Base-by-base conservation (phyloP, 1,140 invertebrate genomes). In the Colletes gigas region DNA sequence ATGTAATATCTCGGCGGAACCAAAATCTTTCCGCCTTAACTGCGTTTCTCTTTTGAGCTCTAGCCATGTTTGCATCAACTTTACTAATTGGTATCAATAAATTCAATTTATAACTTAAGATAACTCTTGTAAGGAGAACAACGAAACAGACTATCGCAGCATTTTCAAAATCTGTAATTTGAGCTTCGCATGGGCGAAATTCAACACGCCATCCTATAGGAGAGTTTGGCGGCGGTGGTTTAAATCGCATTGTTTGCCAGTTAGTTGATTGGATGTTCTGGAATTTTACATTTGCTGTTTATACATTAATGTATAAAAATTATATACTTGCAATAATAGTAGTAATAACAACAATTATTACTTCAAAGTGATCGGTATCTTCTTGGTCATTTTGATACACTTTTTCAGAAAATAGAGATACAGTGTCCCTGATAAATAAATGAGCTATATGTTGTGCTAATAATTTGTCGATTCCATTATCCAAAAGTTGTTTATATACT, bases 201-300 rank as follows among this genome's bases (percentile, higher is more conserved):
- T 99, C 99, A 3, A 99, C 99, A 83, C 99, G 95, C 99, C 99
- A 99, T 19, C 99, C 99, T 91, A 99, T 99, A 59, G 97, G 95
- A 14, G 98, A 99, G 90, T 98, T 96, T 1, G 97, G 97, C 30
- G 98, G 98, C 76, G 99, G 99, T 63, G 98, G 98, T 93, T 99
- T 99, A 93, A 99, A 99, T 19, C 99, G 95, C 99, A 99, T 99
- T 10, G 99, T 99, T 94, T 99, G 99, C 99, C 99, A 99, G 94
- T 99, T 99, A 8, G 99, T 99, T 0, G 99, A 99, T 93, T 99
- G 99, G 88, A 99, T 99, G 91, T 99, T 99, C 97, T 98, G 90
- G 21, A 94, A 94, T 84, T 39, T 74, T 55, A 60, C 9, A 77
- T 10, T 54, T 78, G 41, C 5, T 39, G 0, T 41, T 60, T 21